Evolutionary conservation across 2,888 invertebrate genomes (phyloP).

Genomic region (Catocala nupta): DNA sequence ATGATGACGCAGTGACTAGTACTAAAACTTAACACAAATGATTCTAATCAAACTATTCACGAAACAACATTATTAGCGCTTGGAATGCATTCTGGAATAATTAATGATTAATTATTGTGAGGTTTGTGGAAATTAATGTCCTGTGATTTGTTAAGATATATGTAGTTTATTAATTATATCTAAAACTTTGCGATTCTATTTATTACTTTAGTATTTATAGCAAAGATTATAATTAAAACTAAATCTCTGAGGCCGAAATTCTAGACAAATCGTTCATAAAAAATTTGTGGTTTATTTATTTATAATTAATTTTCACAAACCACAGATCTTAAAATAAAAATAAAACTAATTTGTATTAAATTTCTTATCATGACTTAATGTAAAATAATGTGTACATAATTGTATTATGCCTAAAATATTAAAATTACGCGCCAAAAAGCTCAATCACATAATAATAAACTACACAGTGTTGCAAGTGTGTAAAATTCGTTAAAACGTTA

Average conservation of each 20-base stretch:
- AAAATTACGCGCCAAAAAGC: slow-evolving; percentile 64
- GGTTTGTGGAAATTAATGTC: slow-evolving; percentile 29
- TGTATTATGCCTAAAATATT: slow-evolving; percentile 55
- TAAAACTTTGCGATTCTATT: neutral
- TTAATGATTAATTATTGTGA: slow-evolving; percentile 4
- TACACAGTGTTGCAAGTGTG: slow-evolving; percentile 63
- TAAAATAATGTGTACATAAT: slow-evolving; percentile 47
- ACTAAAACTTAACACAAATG: slow-evolving; percentile 34
- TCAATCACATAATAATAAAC: slow-evolving; percentile 63
- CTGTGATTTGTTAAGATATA: neutral
- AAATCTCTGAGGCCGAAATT: neutral
- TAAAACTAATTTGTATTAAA: slow-evolving; percentile 72
- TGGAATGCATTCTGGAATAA: slow-evolving; percentile 40
- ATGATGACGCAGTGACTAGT: slow-evolving; percentile 75
- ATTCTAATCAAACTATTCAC: slow-evolving; percentile 31
- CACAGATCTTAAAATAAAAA: slow-evolving; percentile 56
- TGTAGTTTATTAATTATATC: no score
- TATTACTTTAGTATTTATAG: neutral
- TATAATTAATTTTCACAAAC: slow-evolving; percentile 49
- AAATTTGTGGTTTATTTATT: no score
- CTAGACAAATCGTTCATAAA: neutral
- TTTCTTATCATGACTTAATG: slow-evolving; percentile 56
- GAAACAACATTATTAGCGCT: slow-evolving; percentile 34
- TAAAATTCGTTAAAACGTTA: slow-evolving; percentile 54
- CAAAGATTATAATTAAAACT: no score